phyloP scores from a whole-genome alignment of 2,888 invertebrate species.

The Brachyptera risi region DNA sequence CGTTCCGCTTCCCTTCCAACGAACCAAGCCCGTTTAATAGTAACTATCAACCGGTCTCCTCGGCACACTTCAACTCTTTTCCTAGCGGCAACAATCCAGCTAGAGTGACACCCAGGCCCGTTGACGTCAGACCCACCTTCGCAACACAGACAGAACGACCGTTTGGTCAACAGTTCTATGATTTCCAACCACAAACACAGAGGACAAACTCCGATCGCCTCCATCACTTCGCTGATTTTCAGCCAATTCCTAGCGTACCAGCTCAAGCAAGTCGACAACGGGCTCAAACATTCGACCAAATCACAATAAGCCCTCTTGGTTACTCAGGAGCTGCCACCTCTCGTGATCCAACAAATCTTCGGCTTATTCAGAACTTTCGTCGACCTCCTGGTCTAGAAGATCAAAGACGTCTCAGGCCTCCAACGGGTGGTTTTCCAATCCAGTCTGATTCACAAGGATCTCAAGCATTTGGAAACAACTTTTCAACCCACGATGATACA shows the following conservation, averaged over 20 bases:
- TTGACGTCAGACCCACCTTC: constrained; percentile 16
- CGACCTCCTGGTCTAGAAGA: constrained; percentile 31
- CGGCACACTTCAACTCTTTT: constrained; percentile 25
- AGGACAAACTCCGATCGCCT: not conserved
- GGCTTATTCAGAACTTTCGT: constrained; percentile 30
- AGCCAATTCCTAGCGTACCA: not conserved
- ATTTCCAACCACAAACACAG: constrained; percentile 34
- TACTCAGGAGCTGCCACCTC: not conserved
- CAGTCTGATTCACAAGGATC: not conserved
- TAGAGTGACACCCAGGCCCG: constrained; percentile 17
- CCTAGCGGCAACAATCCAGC: constrained; percentile 11
- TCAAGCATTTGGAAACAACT: constrained; percentile 14
- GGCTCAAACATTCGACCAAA: constrained; percentile 26
- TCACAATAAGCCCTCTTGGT: constrained; percentile 26
- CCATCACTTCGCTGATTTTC: not conserved
- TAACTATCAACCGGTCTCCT: constrained; percentile 39
- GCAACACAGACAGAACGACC: constrained; percentile 23
- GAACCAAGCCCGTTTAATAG: constrained; percentile 45
- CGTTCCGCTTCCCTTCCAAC: constrained; percentile 51
- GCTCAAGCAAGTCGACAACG: not conserved
- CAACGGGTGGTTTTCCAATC: constrained; percentile 14
- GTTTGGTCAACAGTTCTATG: constrained; percentile 19
- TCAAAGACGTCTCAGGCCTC: constrained; percentile 27
- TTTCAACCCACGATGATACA: constrained; percentile 26
- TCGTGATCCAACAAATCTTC: constrained; percentile 25